Percentiles rank a stretch among this genome's conserved stretches.
Evolutionary conservation across 2,888 invertebrate genomes (phyloP).

Genomic region (Drosophila pseudotalamancana): DNA sequence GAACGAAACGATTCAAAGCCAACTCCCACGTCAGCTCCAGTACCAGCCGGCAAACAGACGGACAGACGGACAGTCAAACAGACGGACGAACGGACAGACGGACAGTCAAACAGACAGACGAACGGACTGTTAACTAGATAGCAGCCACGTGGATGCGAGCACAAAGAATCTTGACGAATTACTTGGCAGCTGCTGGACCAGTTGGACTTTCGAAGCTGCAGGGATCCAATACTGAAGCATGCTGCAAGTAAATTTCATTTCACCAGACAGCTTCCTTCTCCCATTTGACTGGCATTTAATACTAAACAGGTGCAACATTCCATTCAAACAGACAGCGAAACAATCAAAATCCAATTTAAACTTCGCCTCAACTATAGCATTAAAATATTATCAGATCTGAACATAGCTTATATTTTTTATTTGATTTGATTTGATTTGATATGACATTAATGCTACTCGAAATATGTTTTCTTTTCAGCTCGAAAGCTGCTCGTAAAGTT

Average conservation of each 20-base stretch:
- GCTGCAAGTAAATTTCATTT: slow-evolving; percentile 64
- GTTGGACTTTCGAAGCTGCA: not conserved
- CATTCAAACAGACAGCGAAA: too few relatives aligned
- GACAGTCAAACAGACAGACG: slow-evolving; percentile 1
- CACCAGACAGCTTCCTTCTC: slow-evolving; percentile 54
- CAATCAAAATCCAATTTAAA: not conserved
- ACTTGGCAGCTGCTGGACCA: slow-evolving; percentile 53
- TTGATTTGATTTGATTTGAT: not conserved
- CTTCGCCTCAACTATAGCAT: not conserved
- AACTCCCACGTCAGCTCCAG: slow-evolving; percentile 8
- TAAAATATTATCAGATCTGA: not conserved
- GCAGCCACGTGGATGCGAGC: slow-evolving; percentile 28
- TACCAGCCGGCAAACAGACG: too few relatives aligned
- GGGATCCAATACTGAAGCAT: not conserved
- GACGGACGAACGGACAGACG: too few relatives aligned
- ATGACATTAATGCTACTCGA: too few relatives aligned
- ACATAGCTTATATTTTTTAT: not conserved
- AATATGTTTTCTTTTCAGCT: too few relatives aligned
- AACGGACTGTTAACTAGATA: slow-evolving; percentile 34
- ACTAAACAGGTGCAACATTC: slow-evolving; percentile 19
- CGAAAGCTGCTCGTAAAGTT: too few relatives aligned
- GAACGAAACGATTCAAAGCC: slow-evolving; percentile 23
- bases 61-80: too few relatives aligned
- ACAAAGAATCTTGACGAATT: slow-evolving; percentile 75
- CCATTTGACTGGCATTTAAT: not conserved